A percentile compares a stretch with the other conserved stretches of the same genome.
Evolutionary conservation across 2,888 invertebrate genomes (phyloP).

Genomic region (Drosophila tripunctata): DNA sequence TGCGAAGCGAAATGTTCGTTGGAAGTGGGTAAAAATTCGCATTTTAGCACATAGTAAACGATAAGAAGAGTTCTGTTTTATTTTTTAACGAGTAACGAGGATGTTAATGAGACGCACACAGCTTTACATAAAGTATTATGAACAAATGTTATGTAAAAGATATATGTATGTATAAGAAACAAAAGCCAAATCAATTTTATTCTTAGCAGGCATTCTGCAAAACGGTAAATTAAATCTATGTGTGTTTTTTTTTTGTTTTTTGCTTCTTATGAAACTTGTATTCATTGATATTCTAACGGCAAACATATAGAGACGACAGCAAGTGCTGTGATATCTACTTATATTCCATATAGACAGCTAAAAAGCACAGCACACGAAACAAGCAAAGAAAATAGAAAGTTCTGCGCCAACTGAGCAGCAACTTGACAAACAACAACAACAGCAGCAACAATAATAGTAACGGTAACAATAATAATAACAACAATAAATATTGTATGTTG

Average conservation of each 20-base stretch:
- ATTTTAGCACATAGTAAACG: conserved; percentile 68
- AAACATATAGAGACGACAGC: background rate
- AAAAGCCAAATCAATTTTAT: conserved; percentile 13
- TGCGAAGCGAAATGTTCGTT: background rate
- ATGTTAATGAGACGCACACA: conserved; percentile 33
- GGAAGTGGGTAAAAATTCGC: conserved; percentile 32
- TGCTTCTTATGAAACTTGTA: conserved; percentile 35
- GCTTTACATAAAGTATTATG: conserved; percentile 15
- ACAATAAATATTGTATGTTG: conserved; percentile 26
- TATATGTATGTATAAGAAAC: too few species aligned
- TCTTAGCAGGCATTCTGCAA: conserved; percentile 20
- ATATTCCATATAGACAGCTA: conserved; percentile 6
- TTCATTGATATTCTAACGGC: conserved; percentile 68
- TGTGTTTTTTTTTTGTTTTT: background rate
- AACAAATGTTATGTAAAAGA: conserved; percentile 44
- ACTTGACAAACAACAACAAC: conserved; percentile 28
- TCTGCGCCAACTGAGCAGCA: conserved; percentile 59
- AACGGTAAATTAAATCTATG: conserved; percentile 29
- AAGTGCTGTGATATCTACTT: background rate
- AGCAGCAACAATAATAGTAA: conserved; percentile 14
- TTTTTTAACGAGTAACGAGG: conserved; percentile 26
- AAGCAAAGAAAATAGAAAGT: conserved; percentile 83
- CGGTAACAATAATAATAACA: conserved; percentile 13
- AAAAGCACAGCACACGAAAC: conserved; percentile 61
- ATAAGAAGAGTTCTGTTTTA: conserved; percentile 41